Evolutionary conservation across 1,140 invertebrate species (phyloP), one percentile per base, ranked within the genome.

Genomic region (Carcinoscorpius rotundicauda): DNA sequence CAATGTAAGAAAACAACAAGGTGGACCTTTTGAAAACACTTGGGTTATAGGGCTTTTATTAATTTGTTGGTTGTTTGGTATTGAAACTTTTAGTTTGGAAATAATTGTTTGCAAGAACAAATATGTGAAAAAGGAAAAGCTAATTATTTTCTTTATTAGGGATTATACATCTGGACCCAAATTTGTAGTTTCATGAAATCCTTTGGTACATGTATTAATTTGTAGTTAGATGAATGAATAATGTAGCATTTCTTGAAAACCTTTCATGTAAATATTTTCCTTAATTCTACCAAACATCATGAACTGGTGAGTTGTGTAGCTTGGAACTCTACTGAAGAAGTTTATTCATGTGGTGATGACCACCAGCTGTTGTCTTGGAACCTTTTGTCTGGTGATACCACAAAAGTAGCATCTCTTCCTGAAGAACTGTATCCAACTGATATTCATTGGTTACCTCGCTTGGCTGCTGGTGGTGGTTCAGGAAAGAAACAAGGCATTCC

Each of bases 281-380:
- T 49, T 6, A 50, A 10, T 60, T 9, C 29, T 51, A n/a, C 61
- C 29, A 51, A 50, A 61, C 87, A 92, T 76, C 81, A 78, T 56
- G 86, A 86, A 73, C 79, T 87, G 11, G 85, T 92, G 4, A 87
- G 87, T 65, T 93, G 92, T 77, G 86, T 94, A 8, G 87, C 87
- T 66, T 97, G 94, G 94, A 91, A 85, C 74, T 89, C 85, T 70
- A 85, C 89, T 52, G 93, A 97, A 76, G 92, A 97, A 79, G 85
- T 94, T 59, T 91, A 89, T 79, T 93, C 93, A 52, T 87, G 85
- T 71, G 89, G 91, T 49, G 95, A 98, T 78, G 94, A 98, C 76
- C 93, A 94, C 75, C 81, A 86, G 70, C 79, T 98, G 49, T 78
- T 93, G 29, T 87, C 87, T 73, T 98, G 93, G 92, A 93, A 89